Percentiles rank a stretch among this genome's conserved stretches.
phyloP scores from a whole-genome alignment of 2,113 vertebrate genomes.

The Strix aluco region DNA sequence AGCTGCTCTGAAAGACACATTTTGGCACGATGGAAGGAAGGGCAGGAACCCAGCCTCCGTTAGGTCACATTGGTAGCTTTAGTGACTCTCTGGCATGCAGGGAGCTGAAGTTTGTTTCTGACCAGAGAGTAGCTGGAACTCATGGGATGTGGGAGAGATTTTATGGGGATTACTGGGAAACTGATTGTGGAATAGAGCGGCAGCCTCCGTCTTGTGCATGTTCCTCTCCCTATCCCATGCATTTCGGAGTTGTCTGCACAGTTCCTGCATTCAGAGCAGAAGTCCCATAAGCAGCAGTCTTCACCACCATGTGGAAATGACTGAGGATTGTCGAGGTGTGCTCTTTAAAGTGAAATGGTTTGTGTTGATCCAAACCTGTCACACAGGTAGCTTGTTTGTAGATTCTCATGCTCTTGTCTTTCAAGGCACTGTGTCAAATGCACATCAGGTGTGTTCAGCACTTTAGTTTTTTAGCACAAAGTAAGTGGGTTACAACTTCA shows the following conservation, averaged over 20 bases:
- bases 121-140: neutral
- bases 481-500: neutral
- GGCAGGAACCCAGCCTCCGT: neutral
- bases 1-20: neutral
- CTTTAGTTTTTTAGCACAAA: neutral
- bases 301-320: neutral
- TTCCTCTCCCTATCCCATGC: neutral
- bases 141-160: neutral
- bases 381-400: neutral
- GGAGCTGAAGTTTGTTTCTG: neutral
- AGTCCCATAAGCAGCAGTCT: neutral
- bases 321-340: neutral
- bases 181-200: neutral
- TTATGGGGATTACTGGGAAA: neutral
- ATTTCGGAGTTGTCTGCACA: neutral
- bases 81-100: neutral
- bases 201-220: neutral
- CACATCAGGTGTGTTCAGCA: neutral
- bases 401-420: neutral
- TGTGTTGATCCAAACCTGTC: neutral
- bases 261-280: neutral
- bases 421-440: neutral
- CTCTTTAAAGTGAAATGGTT: neutral
- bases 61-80: neutral
- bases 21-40: neutral